phyloP scores from a whole-genome alignment of 2,113 vertebrate genomes.

The Columbina picui region DNA sequence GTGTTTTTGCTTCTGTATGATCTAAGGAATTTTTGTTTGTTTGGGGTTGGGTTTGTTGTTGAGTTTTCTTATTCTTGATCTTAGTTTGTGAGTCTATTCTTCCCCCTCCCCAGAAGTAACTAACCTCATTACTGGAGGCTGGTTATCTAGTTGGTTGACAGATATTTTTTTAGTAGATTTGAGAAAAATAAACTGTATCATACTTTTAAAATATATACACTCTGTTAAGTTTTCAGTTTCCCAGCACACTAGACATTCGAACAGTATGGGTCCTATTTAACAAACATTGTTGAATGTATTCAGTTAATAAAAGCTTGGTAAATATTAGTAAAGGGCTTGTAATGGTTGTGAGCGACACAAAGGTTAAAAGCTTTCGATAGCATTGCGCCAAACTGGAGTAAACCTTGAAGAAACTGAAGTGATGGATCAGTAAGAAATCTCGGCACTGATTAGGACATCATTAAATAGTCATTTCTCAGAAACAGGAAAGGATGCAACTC shows the following conservation, averaged over 20 bases:
- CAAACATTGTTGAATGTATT: slow-evolving; percentile 46
- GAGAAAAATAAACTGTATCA: background rate
- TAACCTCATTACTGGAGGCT: background rate
- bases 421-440: background rate
- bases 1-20: background rate
- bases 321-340: slow-evolving; percentile 69
- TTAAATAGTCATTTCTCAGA: background rate
- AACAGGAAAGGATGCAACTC: background rate
- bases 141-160: background rate
- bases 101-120: background rate
- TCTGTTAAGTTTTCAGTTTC: slow-evolving; percentile 12
- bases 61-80: background rate
- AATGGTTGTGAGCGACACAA: slow-evolving; percentile 36
- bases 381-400: background rate
- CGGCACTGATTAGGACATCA: background rate
- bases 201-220: background rate
- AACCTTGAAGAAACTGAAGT: slow-evolving; percentile 10
- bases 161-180: background rate
- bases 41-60: background rate
- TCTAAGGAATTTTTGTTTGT: background rate
- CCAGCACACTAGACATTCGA: background rate
- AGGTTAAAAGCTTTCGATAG: slow-evolving; percentile 46
- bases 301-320: slow-evolving; percentile 59
- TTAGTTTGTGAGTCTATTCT: background rate
- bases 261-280: slow-evolving; percentile 25